These are phyloP conservation scores for Sesia apiformis DNA, from an alignment of 2,888 invertebrate species.

Conservation along the genomic window DNA sequence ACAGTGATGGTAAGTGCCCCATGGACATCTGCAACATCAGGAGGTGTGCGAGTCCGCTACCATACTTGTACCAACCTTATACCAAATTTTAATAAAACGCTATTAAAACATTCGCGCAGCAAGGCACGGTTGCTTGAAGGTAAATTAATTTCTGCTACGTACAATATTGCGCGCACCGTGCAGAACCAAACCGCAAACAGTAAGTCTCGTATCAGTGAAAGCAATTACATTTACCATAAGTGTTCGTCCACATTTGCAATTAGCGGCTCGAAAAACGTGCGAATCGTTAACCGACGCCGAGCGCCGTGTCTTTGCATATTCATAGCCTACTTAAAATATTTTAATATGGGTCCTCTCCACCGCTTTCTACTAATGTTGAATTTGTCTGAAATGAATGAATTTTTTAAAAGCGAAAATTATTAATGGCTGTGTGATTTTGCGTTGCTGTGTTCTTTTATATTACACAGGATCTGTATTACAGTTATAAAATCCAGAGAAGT, in stretches of 20 bases:
- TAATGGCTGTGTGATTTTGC: background rate
- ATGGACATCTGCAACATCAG: too few species aligned
- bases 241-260: constrained; percentile 71
- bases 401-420: background rate
- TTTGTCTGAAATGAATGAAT: constrained; percentile 37
- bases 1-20: too few species aligned
- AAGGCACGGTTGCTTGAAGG: background rate
- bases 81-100: too few species aligned
- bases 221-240: constrained; percentile 70
- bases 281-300: constrained; percentile 66
- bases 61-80: too few species aligned
- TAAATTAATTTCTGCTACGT: constrained; percentile 24
- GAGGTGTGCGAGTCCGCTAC: too few species aligned
- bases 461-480: too few species aligned
- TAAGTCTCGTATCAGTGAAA: constrained; percentile 56
- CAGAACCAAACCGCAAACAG: constrained; percentile 46
- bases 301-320: constrained; percentile 72
- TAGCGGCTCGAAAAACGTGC: constrained; percentile 73
- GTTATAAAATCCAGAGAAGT: too few species aligned
- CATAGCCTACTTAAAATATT: constrained; percentile 74
- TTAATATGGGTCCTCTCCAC: constrained; percentile 61
- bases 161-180: constrained; percentile 10
- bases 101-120: background rate
- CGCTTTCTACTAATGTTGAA: constrained; percentile 62
- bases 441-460: too few species aligned